A percentile compares a stretch with the other conserved stretches of the same genome.
These are phyloP conservation scores for Diplogasteroides magnus DNA, from an alignment of 1,140 invertebrate species.

Conservation along the genomic window DNA sequence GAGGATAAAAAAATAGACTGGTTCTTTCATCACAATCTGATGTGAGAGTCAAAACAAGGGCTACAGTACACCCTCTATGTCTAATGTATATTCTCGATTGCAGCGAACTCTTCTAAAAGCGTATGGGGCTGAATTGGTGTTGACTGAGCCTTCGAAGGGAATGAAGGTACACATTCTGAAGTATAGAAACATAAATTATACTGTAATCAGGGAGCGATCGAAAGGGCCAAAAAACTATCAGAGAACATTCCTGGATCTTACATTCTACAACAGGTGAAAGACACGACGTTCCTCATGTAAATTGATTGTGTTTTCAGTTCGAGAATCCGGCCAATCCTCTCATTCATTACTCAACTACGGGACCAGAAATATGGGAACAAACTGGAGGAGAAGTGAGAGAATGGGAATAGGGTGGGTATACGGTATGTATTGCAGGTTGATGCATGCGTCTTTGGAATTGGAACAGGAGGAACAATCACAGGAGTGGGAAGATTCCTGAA, in stretches of 20 bases:
- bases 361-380: slow-evolving; percentile 52
- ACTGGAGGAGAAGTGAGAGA: slow-evolving; percentile 40
- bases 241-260: slow-evolving; percentile 44
- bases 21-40: too few relatives aligned
- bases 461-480: slow-evolving; percentile 52
- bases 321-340: slow-evolving; percentile 28
- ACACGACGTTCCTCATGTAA: not conserved
- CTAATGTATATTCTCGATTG: too few relatives aligned
- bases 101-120: slow-evolving; percentile 50
- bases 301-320: slow-evolving; percentile 29
- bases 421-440: slow-evolving; percentile 27
- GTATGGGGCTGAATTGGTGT: slow-evolving; percentile 47
- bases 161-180: too few relatives aligned
- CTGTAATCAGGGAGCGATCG: slow-evolving; percentile 50
- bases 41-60: too few relatives aligned
- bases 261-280: slow-evolving; percentile 44
- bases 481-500: slow-evolving; percentile 42
- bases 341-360: slow-evolving; percentile 34
- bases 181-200: too few relatives aligned
- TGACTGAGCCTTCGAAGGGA: slow-evolving; percentile 44
- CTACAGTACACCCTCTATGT: too few relatives aligned
- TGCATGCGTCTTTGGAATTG: slow-evolving; percentile 48
- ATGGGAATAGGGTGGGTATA: not conserved
- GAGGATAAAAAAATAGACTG: not conserved
- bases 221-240: slow-evolving; percentile 42